A percentile compares a stretch with the other conserved stretches of the same genome.
These are phyloP conservation scores for Palloptera scutellata DNA, from an alignment of 2,888 invertebrate species.

Conservation along the genomic window DNA sequence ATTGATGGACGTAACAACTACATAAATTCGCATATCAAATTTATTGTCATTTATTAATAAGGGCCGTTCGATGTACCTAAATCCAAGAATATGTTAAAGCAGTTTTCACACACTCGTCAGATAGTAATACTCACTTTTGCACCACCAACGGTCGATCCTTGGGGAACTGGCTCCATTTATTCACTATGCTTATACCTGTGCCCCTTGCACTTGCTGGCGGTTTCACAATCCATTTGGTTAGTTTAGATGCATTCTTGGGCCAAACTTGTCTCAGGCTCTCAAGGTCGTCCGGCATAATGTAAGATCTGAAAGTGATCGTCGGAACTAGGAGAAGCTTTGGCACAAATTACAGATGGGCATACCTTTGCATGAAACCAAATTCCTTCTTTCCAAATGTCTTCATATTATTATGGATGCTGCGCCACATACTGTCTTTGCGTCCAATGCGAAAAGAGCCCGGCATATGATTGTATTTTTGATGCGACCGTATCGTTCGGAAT, in stretches of 20 bases:
- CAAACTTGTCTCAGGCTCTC: slow-evolving; percentile 84
- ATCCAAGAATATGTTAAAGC: slow-evolving; percentile 16
- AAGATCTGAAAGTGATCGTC: slow-evolving; percentile 71
- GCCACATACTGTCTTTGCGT: slow-evolving; percentile 92
- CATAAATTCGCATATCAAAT: slow-evolving; percentile 96
- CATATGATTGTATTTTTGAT: slow-evolving; percentile 97
- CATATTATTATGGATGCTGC: slow-evolving; percentile 74
- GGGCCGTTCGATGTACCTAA: slow-evolving; percentile 79
- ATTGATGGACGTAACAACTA: slow-evolving; percentile 92
- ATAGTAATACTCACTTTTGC: slow-evolving; percentile 71
- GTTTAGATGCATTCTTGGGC: slow-evolving; percentile 79
- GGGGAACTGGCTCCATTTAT: slow-evolving; percentile 93
- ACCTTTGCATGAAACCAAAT: slow-evolving; percentile 90
- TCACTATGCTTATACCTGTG: slow-evolving; percentile 93
- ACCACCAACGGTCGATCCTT: slow-evolving; percentile 90
- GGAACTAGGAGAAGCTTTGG: background rate
- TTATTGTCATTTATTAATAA: slow-evolving; percentile 93
- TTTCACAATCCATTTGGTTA: slow-evolving; percentile 94
- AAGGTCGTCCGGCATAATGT: slow-evolving; percentile 87
- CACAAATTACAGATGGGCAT: background rate
- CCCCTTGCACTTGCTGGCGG: slow-evolving; percentile 98
- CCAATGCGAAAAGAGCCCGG: slow-evolving; percentile 98
- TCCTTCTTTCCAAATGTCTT: slow-evolving; percentile 68
- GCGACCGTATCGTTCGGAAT: slow-evolving; percentile 84
- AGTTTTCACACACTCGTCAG: no score